phyloP scores from a whole-genome alignment of 2,797 vertebrate genomes.

The Bovichtus variegatus region DNA sequence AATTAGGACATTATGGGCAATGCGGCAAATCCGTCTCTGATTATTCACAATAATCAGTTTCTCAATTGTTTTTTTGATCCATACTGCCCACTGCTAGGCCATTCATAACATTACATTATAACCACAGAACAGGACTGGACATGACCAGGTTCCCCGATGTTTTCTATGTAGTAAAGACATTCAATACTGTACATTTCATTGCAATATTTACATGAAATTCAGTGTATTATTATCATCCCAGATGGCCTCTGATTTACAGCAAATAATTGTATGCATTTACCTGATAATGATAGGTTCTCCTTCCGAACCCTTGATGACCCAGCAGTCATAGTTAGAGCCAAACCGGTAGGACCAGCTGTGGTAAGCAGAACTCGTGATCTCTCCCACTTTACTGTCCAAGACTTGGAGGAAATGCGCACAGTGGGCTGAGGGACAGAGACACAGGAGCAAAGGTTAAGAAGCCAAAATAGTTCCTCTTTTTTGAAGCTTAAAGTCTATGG shows the following conservation, averaged over 20 bases:
- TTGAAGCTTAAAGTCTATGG: background rate
- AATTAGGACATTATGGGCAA: background rate
- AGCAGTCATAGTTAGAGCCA: conserved; percentile 82
- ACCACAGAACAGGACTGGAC: background rate
- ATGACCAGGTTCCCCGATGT: background rate
- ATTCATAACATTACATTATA: background rate
- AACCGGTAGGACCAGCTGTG: conserved; percentile 79
- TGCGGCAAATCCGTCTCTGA: background rate
- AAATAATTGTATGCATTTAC: conserved; percentile 62
- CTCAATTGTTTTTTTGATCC: background rate
- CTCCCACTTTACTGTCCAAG: conserved; percentile 76
- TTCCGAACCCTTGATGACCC: conserved; percentile 84
- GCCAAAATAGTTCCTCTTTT: background rate
- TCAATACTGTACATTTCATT: background rate
- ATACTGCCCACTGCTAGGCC: background rate
- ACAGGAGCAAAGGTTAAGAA: background rate
- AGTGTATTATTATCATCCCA: background rate
- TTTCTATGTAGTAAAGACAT: background rate
- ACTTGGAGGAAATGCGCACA: conserved; percentile 79
- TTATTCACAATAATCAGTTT: background rate
- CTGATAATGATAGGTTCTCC: conserved; percentile 86
- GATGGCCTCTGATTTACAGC: background rate
- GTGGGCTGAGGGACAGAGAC: conserved; percentile 61
- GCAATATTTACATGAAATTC: background rate
- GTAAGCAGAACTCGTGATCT: conserved; percentile 81